Evolutionary conservation across 2,113 vertebrate genomes (phyloP).

Genomic region (Dicaeum eximium): DNA sequence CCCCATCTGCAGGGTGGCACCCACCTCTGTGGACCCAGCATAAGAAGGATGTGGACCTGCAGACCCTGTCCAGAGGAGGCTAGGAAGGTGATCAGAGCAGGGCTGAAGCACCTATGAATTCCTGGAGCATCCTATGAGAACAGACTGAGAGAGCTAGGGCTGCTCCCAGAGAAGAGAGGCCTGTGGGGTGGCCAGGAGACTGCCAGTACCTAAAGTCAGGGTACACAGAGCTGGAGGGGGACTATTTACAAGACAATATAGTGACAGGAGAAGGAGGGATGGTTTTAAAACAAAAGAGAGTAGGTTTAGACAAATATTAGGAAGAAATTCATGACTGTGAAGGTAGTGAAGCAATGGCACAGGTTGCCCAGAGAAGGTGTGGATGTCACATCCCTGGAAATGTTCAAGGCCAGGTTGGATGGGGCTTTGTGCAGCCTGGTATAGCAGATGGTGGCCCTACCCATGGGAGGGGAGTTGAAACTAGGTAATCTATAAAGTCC

Average conservation of each 20-base stretch:
- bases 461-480: neutral
- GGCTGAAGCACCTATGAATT: neutral
- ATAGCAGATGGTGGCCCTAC: neutral
- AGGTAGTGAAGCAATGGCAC: neutral
- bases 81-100: neutral
- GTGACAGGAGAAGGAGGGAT: neutral
- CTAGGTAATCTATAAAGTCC: neutral
- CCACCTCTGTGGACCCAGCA: fast-evolving
- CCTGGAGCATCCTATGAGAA: neutral
- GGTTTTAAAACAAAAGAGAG: neutral
- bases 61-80: neutral
- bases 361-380: neutral
- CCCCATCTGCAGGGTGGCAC: neutral
- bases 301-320: neutral
- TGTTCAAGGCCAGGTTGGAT: neutral
- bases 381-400: neutral
- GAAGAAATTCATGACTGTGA: neutral
- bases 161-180: neutral
- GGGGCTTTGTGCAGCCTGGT: neutral
- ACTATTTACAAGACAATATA: neutral
- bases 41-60: neutral
- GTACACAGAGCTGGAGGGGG: neutral
- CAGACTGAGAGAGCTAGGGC: neutral
- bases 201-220: neutral
- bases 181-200: neutral